A percentile compares a stretch with the other conserved stretches of the same genome.
Evolutionary conservation across 2,888 invertebrate genomes (phyloP).

Genomic region (Proisotoma minuta): DNA sequence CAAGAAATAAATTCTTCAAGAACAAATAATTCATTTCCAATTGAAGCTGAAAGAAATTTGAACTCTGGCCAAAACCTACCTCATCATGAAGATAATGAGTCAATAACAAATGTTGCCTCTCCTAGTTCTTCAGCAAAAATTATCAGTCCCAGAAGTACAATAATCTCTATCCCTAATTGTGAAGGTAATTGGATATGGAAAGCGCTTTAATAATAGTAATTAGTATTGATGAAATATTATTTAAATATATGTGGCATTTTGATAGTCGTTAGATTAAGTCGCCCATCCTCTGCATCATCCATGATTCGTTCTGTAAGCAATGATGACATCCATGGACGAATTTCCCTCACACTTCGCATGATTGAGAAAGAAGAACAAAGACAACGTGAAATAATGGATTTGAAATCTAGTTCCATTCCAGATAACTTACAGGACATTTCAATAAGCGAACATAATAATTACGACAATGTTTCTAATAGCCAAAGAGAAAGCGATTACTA

Average conservation of each 20-base stretch:
- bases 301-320: background rate
- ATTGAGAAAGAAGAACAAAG: slow-evolving; percentile 7
- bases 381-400: background rate
- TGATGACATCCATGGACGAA: slow-evolving; percentile 7
- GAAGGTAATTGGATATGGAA: too few relatives aligned
- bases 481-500: background rate
- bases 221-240: too few relatives aligned
- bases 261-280: too few relatives aligned
- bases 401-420: background rate
- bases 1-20: slow-evolving; percentile 22
- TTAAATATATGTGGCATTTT: too few relatives aligned
- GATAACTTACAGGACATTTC: background rate
- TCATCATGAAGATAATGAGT: too few relatives aligned
- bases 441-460: background rate
- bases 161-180: too few relatives aligned
- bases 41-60: background rate
- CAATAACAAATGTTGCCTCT: too few relatives aligned
- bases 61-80: background rate
- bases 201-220: too few relatives aligned
- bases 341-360: background rate
- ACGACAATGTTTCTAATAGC: background rate
- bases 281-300: background rate
- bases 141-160: too few relatives aligned
- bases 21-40: slow-evolving; percentile 13
- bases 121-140: too few relatives aligned